phyloP scores from a whole-genome alignment of 2,888 invertebrate genomes.

The Cremastobaeus sp. region DNA sequence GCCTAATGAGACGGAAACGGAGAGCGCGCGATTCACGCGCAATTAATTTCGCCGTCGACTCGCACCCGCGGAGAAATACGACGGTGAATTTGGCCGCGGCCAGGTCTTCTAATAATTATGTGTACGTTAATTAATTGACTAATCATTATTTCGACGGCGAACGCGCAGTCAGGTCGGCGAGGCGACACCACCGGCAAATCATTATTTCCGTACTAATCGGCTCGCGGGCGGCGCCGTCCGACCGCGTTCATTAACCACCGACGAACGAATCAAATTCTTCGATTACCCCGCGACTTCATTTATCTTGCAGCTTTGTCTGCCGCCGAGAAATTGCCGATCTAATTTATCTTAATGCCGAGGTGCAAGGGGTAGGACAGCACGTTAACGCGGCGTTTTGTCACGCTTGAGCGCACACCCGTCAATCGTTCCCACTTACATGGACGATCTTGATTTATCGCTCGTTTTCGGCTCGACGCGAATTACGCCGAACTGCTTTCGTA shows the following conservation, averaged over 20 bases:
- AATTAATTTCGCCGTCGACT: constrained; percentile 77
- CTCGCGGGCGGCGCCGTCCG: constrained; percentile 50
- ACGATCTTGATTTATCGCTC: not conserved
- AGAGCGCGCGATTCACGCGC: constrained; percentile 73
- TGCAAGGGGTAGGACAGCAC: not conserved
- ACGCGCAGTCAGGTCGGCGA: constrained; percentile 46
- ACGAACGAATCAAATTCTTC: constrained; percentile 47
- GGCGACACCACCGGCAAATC: constrained; percentile 60
- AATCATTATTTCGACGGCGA: constrained; percentile 74
- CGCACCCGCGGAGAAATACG: constrained; percentile 70
- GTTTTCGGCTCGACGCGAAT: too few relatives aligned
- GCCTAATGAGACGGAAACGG: constrained; percentile 53
- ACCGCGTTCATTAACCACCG: constrained; percentile 58
- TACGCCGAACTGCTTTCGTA: too few relatives aligned
- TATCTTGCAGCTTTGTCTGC: constrained; percentile 39
- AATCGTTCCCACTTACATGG: constrained; percentile 1
- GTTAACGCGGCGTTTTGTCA: constrained; percentile 24
- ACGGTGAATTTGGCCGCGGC: constrained; percentile 40
- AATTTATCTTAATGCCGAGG: constrained; percentile 40
- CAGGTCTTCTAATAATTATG: constrained; percentile 76
- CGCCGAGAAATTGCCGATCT: constrained; percentile 38
- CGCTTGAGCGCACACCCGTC: constrained; percentile 4
- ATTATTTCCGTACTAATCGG: constrained; percentile 69
- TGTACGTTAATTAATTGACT: constrained; percentile 77
- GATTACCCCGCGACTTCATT: constrained; percentile 48